These are phyloP conservation scores for Ammodramus savannarum DNA, from an alignment of 2,113 vertebrate species.

Conservation along the genomic window DNA sequence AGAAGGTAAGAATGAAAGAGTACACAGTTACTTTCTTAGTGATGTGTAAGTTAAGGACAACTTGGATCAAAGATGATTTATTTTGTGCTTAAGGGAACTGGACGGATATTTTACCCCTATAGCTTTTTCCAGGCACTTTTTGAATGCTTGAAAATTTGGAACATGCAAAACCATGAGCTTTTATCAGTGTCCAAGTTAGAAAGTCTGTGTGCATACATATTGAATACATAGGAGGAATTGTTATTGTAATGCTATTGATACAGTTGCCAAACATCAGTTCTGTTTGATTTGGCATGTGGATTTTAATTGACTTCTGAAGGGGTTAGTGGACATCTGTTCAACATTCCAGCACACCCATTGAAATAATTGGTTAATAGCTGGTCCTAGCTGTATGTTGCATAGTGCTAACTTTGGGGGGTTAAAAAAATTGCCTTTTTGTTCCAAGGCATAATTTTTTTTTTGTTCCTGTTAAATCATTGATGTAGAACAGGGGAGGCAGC, in stretches of 20 bases:
- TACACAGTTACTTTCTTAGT: background rate
- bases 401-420: background rate
- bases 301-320: background rate
- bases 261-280: background rate
- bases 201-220: fast-evolving
- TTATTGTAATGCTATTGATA: background rate
- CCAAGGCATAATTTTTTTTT: background rate
- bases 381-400: background rate
- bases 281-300: background rate
- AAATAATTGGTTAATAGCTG: background rate
- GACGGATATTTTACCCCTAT: background rate
- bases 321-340: background rate
- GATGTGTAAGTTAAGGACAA: background rate
- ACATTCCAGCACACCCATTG: background rate
- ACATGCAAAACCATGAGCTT: background rate
- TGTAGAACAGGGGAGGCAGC: background rate
- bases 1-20: background rate
- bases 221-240: background rate
- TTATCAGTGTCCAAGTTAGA: background rate
- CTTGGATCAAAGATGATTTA: background rate
- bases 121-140: background rate
- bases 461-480: background rate
- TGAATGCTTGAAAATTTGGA: background rate
- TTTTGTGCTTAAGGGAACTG: background rate
- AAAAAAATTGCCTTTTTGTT: background rate